Conservation (phyloP, 2,797 vertebrate species). For the Basileuterus tristriatus region DNA sequence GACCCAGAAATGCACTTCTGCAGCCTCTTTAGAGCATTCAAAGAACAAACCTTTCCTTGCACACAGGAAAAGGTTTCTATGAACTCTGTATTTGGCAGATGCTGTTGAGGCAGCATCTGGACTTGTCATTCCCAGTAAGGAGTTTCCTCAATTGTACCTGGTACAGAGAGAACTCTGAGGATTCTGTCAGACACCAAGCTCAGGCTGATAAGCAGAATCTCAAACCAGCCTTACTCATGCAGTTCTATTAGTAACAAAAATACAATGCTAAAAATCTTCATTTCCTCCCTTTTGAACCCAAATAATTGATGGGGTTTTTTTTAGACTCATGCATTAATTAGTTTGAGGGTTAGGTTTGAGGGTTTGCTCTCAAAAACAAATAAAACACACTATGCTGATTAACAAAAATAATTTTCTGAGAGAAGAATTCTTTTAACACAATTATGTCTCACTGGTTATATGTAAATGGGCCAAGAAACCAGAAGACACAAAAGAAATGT, state of each 20-base stretch:
- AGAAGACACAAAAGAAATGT: neutral
- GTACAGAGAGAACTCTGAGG: neutral
- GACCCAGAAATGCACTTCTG: neutral
- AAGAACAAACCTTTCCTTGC: neutral
- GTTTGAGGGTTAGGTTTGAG: neutral
- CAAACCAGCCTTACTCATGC: neutral
- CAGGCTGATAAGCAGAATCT: neutral
- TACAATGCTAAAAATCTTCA: neutral
- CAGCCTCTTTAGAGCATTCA: neutral
- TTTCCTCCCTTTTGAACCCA: neutral
- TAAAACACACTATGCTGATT: neutral
- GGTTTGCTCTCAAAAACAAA: neutral
- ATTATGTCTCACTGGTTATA: neutral
- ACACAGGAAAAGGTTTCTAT: neutral
- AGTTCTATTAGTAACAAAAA: neutral
- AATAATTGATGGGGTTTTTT: fast-evolving
- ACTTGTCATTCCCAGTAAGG: neutral
- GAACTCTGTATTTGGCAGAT: neutral
- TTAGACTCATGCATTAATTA: neutral
- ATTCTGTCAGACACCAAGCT: neutral
- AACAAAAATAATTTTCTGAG: neutral
- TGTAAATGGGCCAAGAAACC: neutral
- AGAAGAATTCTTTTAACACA: neutral
- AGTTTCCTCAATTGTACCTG: neutral
- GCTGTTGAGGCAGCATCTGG: neutral